phyloP scores from a whole-genome alignment of 2,888 invertebrate species.

The Deilephila porcellus region DNA sequence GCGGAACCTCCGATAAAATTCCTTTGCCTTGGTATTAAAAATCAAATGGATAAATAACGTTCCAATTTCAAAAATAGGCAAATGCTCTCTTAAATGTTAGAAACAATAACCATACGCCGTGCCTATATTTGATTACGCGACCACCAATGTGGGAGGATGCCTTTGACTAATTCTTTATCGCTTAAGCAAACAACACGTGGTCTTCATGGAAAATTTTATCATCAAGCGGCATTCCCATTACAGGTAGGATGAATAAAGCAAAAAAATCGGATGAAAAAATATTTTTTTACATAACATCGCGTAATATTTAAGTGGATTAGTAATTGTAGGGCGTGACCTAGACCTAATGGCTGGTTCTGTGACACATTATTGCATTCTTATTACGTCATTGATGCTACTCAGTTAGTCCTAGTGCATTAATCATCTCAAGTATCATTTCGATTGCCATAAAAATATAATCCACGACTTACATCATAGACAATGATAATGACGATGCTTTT shows the following conservation, averaged over 20 bases:
- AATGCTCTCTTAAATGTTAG: not conserved
- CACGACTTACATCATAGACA: not conserved
- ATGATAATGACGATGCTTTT: slow-evolving; percentile 12
- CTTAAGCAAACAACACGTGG: slow-evolving; percentile 14
- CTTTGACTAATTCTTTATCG: slow-evolving; percentile 32
- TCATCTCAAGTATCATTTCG: slow-evolving; percentile 12
- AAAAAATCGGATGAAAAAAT: not conserved
- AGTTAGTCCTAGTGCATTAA: not conserved
- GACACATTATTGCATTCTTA: not conserved
- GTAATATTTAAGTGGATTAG: slow-evolving; percentile 14
- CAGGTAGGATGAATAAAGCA: not conserved
- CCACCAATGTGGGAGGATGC: slow-evolving; percentile 24
- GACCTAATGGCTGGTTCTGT: slow-evolving; percentile 3
- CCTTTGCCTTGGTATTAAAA: not conserved
- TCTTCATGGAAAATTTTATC: slow-evolving; percentile 28
- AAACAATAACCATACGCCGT: slow-evolving; percentile 15
- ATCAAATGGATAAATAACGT: not conserved
- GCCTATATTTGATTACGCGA: slow-evolving; percentile 25
- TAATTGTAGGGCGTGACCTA: slow-evolving; percentile 23
- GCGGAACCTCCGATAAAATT: not conserved
- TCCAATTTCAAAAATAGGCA: not conserved
- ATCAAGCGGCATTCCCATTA: not conserved
- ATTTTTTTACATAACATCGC: not conserved
- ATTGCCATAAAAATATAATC: not conserved
- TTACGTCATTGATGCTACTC: not conserved